phyloP scores from a whole-genome alignment of 2,888 invertebrate species.

The Aplocera efformata region DNA sequence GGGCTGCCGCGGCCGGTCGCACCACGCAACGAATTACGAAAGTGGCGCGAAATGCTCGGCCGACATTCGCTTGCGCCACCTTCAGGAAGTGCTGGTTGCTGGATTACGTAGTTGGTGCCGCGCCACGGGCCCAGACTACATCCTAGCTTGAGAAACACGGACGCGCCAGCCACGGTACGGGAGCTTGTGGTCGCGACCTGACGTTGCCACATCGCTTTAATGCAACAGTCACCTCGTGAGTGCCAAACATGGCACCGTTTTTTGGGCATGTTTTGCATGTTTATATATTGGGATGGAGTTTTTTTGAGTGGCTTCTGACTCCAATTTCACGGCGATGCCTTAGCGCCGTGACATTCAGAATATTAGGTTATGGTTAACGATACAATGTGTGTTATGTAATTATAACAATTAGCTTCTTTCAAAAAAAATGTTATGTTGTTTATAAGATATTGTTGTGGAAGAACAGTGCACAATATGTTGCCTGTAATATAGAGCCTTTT shows the following conservation, averaged over 20 bases:
- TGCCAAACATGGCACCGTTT: conserved; percentile 20
- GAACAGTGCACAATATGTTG: no score
- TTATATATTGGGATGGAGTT: not conserved
- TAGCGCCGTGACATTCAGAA: no score
- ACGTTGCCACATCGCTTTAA: conserved; percentile 25
- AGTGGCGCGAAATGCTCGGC: conserved; percentile 80
- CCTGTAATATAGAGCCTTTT: no score
- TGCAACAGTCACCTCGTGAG: conserved; percentile 15
- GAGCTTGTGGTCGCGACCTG: conserved; percentile 47
- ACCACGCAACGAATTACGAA: conserved; percentile 79
- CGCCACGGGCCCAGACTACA: conserved; percentile 46
- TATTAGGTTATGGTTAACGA: no score
- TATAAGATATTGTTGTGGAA: no score
- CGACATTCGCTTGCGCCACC: conserved; percentile 79
- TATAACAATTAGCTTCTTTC: no score
- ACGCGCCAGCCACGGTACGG: conserved; percentile 31
- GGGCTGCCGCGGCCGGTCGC: conserved; percentile 60
- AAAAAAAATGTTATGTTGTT: no score
- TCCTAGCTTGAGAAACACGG: conserved; percentile 50
- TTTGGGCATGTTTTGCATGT: conserved; percentile 15
- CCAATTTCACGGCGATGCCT: no score
- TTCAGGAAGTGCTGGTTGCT: conserved; percentile 76
- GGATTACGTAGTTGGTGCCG: conserved; percentile 68
- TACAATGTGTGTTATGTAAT: no score
- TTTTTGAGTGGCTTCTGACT: no score